Evolutionary conservation across 2,888 invertebrate genomes (phyloP), one percentile per base, ranked within the genome.

Genomic region (Autographa pulchrina): DNA sequence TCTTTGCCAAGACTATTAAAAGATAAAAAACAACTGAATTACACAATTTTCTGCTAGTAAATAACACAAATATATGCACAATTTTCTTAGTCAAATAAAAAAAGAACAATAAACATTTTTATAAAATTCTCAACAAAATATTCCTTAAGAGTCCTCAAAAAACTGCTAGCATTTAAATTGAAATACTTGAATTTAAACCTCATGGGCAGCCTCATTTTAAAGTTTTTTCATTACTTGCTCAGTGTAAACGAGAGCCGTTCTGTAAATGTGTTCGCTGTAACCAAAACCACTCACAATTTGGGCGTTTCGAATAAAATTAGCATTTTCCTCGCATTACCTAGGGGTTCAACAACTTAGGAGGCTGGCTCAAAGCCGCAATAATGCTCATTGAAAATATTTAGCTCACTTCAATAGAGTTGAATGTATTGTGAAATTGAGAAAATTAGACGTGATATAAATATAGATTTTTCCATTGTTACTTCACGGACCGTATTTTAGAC

Each of bases 181-280:
- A 85, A 83, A 77, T 70, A 81, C 75, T 78, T 82, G 71, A 78
- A 81, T 84, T 82, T 75, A 72, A 77, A 85, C 73, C 82, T 85
- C 80, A 84, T 75, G 75, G 78, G 74, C 73, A 83, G 78, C 75
- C 82, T 86, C 84, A 85, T 87, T 87, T 86, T 76, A 85, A 89
- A 89, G 88, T 89, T 89, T 89, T 88, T 88, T 89, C 86, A 89
- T 89, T 87, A 89, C 85, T 76, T 80, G 77, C 75, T 74, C 76
- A 65, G 32, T 85, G 83, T 85, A 77, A 83, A 82, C 75, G 82
- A 78, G 77, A 70, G 61, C 75, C 61, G 76, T 62, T 78, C 69
- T 82, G 72, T 77, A 77, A 86, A 86, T 84, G 82, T 80, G 81
- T 80, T 82, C 78, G 75, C 73, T 80, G 85, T 82, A 80, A 78